These are phyloP conservation scores for Mythimna pallens DNA, from an alignment of 2,888 invertebrate species.

Conservation along the genomic window DNA sequence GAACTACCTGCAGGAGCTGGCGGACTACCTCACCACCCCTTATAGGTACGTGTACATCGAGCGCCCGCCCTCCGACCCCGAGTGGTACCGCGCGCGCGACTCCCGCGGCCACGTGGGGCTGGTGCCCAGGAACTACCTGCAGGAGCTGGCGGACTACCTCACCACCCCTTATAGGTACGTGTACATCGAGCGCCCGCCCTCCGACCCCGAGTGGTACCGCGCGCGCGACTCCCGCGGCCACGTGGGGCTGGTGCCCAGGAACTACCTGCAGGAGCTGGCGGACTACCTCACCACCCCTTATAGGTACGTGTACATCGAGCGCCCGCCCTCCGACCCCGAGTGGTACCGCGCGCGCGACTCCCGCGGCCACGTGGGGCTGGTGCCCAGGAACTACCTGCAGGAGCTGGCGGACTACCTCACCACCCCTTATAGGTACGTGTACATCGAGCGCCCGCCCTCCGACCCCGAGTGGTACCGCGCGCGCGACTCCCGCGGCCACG, in stretches of 20 bases:
- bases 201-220: slow-evolving; percentile 99
- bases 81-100: slow-evolving; percentile 99
- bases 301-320: slow-evolving; percentile 93
- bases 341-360: slow-evolving; percentile 99
- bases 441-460: slow-evolving; percentile 97
- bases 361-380: slow-evolving; percentile 97
- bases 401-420: slow-evolving; percentile 97
- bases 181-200: slow-evolving; percentile 96
- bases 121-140: slow-evolving; percentile 98
- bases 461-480: slow-evolving; percentile 99
- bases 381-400: slow-evolving; percentile 98
- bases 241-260: slow-evolving; percentile 98
- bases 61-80: slow-evolving; percentile 98
- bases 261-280: slow-evolving; percentile 97
- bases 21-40: slow-evolving; percentile 96
- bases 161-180: slow-evolving; percentile 94
- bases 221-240: slow-evolving; percentile 98
- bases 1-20: slow-evolving; percentile 97
- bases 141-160: slow-evolving; percentile 97
- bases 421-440: slow-evolving; percentile 93
- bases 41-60: slow-evolving; percentile 93
- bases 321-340: slow-evolving; percentile 99
- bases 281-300: slow-evolving; percentile 97
- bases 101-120: slow-evolving; percentile 97
- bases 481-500: slow-evolving; percentile 97